phyloP scores from a whole-genome alignment of 2,888 invertebrate species.

The Dione vanillae region DNA sequence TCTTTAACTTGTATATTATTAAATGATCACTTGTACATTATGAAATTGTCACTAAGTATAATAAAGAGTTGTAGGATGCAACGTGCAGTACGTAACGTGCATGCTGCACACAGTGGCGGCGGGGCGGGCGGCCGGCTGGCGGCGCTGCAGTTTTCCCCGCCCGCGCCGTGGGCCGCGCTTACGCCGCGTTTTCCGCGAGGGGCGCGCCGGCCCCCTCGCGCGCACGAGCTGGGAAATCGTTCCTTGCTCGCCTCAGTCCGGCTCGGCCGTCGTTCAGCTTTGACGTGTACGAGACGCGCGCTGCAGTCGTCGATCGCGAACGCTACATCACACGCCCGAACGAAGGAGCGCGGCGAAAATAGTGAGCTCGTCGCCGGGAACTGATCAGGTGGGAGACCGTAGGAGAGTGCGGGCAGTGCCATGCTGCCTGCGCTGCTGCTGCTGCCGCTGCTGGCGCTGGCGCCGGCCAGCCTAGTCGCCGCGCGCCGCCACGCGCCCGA shows the following conservation, averaged over 20 bases:
- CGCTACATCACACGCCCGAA: constrained; percentile 60
- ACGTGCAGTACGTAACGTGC: constrained; percentile 7
- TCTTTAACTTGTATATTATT: background rate
- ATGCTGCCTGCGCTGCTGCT: constrained; percentile 72
- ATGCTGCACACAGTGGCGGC: constrained; percentile 46
- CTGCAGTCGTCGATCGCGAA: constrained; percentile 66
- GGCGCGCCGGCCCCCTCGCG: constrained; percentile 76
- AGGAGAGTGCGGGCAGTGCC: constrained; percentile 59
- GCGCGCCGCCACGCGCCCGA: constrained; percentile 86
- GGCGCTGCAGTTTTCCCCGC: constrained; percentile 76
- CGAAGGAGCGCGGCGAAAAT: constrained; percentile 72
- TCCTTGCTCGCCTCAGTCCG: constrained; percentile 79
- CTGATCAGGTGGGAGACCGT: constrained; percentile 60
- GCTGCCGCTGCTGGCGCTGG: constrained; percentile 73
- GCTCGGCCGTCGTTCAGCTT: constrained; percentile 76
- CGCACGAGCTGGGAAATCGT: constrained; percentile 75
- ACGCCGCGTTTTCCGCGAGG: constrained; percentile 77
- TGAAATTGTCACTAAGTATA: background rate
- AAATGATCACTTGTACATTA: background rate
- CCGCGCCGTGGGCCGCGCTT: constrained; percentile 63
- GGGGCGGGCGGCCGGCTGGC: constrained; percentile 55
- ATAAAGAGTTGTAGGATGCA: constrained; percentile 5
- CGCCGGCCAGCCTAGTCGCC: constrained; percentile 62
- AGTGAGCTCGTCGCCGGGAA: constrained; percentile 80
- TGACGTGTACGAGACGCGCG: constrained; percentile 71